Conservation (phyloP, 2,888 invertebrate species). For the Tachina fera region DNA sequence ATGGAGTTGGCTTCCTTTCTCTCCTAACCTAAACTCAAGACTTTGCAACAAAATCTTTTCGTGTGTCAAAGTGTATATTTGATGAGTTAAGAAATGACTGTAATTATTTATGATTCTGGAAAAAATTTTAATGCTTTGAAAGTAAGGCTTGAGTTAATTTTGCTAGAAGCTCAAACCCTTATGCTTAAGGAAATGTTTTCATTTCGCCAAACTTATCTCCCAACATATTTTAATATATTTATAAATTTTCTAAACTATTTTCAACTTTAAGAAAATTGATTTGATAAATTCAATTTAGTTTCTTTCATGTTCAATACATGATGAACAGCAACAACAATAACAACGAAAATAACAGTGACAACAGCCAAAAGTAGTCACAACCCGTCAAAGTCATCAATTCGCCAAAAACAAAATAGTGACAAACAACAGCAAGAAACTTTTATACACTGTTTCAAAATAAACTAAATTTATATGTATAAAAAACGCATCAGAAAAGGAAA, state of each 20-base stretch:
- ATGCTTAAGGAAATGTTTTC: no score
- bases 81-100: no score
- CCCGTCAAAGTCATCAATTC: slow-evolving; percentile 49
- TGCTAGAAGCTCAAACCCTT: no score
- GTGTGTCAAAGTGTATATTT: no score
- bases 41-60: no score
- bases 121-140: no score
- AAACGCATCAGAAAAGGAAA: slow-evolving; percentile 59
- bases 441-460: slow-evolving; percentile 44
- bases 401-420: slow-evolving; percentile 64
- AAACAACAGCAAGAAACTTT: slow-evolving; percentile 60
- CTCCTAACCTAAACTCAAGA: no score
- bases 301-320: slow-evolving; percentile 39
- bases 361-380: slow-evolving; percentile 19
- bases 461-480: slow-evolving; percentile 45
- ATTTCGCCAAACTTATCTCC: no score
- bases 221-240: neutral
- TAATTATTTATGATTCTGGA: no score
- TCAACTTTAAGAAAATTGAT: slow-evolving; percentile 19
- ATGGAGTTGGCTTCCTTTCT: no score
- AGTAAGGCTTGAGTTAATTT: no score
- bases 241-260: neutral
- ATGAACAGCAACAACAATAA: slow-evolving; percentile 15
- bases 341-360: neutral
- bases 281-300: slow-evolving; percentile 39